Evolutionary conservation across 2,113 vertebrate species (phyloP).

Genomic region (Myotis lucifugus): DNA sequence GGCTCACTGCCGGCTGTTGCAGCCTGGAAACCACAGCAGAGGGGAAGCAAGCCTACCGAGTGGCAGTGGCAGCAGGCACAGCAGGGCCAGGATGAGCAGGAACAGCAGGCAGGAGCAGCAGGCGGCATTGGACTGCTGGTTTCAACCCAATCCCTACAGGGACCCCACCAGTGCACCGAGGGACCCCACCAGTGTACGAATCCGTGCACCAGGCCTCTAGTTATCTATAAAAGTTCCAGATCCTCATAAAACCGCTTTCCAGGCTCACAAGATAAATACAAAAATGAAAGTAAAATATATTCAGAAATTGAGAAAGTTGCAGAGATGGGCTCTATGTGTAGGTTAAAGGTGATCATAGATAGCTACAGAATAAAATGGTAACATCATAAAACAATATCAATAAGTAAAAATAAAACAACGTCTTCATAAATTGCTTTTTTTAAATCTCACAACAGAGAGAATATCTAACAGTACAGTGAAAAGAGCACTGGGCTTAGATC

Average conservation of each 20-base stretch:
- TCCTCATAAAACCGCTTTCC: neutral
- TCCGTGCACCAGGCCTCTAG: no score
- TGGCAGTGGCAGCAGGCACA: no score
- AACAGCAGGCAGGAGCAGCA: no score
- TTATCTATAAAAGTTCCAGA: neutral
- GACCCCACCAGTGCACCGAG: no score
- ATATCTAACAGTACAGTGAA: neutral
- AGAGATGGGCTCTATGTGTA: neutral
- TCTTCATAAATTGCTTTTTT: neutral
- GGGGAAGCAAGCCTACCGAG: no score
- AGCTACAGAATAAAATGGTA: neutral
- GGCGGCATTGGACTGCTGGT: no score
- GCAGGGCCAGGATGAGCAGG: no score
- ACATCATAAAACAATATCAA: neutral
- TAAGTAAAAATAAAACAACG: neutral
- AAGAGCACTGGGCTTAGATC: neutral
- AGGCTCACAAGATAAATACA: neutral
- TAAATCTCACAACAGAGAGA: neutral
- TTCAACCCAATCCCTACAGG: no score
- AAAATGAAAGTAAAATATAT: neutral
- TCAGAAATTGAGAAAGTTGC: conserved; percentile 11
- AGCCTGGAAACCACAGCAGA: no score
- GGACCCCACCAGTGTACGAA: no score
- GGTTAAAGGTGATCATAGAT: neutral
- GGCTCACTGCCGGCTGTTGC: no score